Evolutionary conservation across 2,113 vertebrate species (phyloP), one percentile per base, ranked within the genome.

Genomic region (Abramis brama): DNA sequence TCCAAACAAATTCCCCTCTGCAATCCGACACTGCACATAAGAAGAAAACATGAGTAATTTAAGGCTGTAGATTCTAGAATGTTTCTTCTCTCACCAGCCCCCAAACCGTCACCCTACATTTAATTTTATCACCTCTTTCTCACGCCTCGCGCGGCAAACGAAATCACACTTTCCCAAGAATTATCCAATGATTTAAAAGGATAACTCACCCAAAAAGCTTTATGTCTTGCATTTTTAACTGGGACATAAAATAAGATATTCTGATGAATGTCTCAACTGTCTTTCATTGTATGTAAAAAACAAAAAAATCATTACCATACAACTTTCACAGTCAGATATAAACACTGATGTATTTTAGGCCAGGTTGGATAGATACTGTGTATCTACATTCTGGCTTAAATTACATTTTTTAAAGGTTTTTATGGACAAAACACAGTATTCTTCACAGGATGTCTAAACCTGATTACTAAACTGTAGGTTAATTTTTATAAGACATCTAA

Each of bases 81-180:
- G 21, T 79, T 87, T 80, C 62, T 75, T 85, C 89, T 62, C 78
- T 30, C 50, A 84, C 87, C 91, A 89, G 82, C 90, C 92, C 90
- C 90, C 83, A 79, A 84, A 79, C 88, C 90, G 85, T 90, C 91
- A 89, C 92, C 91, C 92, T 93, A 91, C 89, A 88, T 92, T 91
- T 91, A 90, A 89, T 92, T 94, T 94, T 92, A 93, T 89, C 87
- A 91, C 89, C 90, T 85, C 84, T 91, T 89, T 92, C 87, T 92
- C 90, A 88, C 88, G 25, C 55, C 83, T 91, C 90, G 93, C 93
- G 93, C 94, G 91, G 83, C 90, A 87, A 82, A 52, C 86, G 36
- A 85, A 52, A 84, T 92, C 87, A 84, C 91, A 92, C 87, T 79
- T 87, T 89, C 87, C 84, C 75, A 82, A 43, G 80, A 73, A 88